A percentile compares a stretch with the other conserved stretches of the same genome.
Conservation (phyloP, 2,888 invertebrate genomes). For the Cremastinae sp. region DNA sequence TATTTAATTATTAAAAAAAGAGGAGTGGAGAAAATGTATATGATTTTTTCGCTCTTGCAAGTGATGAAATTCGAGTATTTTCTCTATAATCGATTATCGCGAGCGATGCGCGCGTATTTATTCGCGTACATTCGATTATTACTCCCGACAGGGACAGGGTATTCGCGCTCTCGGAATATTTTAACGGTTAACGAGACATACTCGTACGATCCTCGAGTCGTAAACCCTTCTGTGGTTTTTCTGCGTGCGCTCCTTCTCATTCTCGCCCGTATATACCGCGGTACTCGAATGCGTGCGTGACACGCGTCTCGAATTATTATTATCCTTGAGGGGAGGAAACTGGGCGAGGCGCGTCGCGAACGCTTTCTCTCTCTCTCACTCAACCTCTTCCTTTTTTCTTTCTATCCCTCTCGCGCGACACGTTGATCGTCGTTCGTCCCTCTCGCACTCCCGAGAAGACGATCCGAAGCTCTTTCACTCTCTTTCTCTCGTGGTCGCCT, state of each 20-base stretch:
- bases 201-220: slow-evolving; percentile 42
- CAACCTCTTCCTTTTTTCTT: slow-evolving; percentile 37
- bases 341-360: slow-evolving; percentile 58
- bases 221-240: slow-evolving; percentile 39
- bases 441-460: slow-evolving; percentile 15
- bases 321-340: slow-evolving; percentile 53
- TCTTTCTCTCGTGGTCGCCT: slow-evolving; percentile 25
- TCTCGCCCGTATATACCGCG: slow-evolving; percentile 12
- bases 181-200: slow-evolving; percentile 49
- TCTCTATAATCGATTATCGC: not conserved
- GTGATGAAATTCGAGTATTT: too few species aligned
- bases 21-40: too few species aligned
- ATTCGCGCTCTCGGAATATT: slow-evolving; percentile 28
- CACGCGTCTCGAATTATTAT: slow-evolving; percentile 62
- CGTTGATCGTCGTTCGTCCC: too few species aligned
- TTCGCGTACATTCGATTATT: slow-evolving; percentile 13
- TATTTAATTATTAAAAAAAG: too few species aligned
- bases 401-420: slow-evolving; percentile 10
- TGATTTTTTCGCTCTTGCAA: not conserved
- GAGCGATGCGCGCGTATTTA: not conserved
- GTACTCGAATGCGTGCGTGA: slow-evolving; percentile 52
- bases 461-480: slow-evolving; percentile 27
- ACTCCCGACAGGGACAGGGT: slow-evolving; percentile 10
- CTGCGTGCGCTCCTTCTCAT: slow-evolving; percentile 20
- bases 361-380: slow-evolving; percentile 30